Evolutionary conservation across 1,140 invertebrate genomes (phyloP).

Genomic region (Halyomorpha halys): DNA sequence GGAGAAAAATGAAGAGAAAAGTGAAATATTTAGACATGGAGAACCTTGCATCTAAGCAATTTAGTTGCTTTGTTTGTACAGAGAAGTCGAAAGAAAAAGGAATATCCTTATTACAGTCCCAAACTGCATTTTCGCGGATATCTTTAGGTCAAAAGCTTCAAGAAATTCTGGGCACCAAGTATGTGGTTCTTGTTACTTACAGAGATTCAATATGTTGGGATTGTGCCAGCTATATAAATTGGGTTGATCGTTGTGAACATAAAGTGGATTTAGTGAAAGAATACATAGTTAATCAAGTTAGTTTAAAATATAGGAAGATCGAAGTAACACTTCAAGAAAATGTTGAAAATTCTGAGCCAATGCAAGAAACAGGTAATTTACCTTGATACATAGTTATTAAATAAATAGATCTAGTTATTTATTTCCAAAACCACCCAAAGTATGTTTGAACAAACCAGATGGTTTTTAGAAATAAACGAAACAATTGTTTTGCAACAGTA

Average conservation of each 20-base stretch:
- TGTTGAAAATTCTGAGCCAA: background rate
- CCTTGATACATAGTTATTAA: background rate
- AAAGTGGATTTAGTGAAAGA: constrained; percentile 25
- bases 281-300: constrained; percentile 17
- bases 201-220: constrained; percentile 25
- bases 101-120: constrained; percentile 16
- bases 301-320: constrained; percentile 16
- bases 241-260: constrained; percentile 23
- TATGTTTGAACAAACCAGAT: too few relatives aligned
- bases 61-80: constrained; percentile 24
- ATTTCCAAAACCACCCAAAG: too few relatives aligned
- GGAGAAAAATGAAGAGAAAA: too few relatives aligned
- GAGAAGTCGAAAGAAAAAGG: constrained; percentile 21
- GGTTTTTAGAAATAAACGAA: too few relatives aligned
- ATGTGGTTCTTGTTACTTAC: constrained; percentile 14
- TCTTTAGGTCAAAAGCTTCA: constrained; percentile 25
- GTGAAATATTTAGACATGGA: too few relatives aligned
- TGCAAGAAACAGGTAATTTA: background rate
- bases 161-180: constrained; percentile 24
- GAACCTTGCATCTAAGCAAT: background rate
- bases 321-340: constrained; percentile 2
- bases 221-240: constrained; percentile 26
- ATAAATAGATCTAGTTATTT: too few relatives aligned
- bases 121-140: constrained; percentile 23
- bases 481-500: background rate